Conservation (phyloP, 2,797 vertebrate genomes). For the Parauchenoglanis ngamensis region DNA sequence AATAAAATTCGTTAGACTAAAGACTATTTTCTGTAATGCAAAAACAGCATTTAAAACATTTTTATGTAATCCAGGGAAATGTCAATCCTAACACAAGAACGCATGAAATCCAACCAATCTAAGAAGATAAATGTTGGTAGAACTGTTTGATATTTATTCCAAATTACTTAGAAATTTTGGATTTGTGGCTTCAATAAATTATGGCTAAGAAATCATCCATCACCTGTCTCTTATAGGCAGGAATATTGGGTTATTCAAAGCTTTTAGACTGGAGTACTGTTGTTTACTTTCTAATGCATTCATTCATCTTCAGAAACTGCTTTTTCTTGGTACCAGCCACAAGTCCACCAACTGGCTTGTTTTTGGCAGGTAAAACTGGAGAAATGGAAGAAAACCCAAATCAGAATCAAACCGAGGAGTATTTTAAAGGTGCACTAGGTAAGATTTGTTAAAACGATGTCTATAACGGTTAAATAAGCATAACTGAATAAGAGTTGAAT, state of each 20-base stretch:
- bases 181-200: background rate
- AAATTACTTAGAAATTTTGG: background rate
- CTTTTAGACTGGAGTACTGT: background rate
- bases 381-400: background rate
- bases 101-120: background rate
- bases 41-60: background rate
- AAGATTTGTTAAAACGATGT: background rate
- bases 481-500: background rate
- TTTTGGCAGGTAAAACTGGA: background rate
- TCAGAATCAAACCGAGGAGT: background rate
- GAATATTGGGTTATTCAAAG: background rate
- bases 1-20: background rate
- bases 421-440: background rate
- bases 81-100: background rate
- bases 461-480: background rate
- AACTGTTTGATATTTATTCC: background rate
- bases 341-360: background rate
- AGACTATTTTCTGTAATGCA: background rate
- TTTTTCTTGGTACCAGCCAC: background rate
- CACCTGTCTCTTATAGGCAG: background rate
- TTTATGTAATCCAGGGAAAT: background rate
- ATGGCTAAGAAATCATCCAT: background rate
- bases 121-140: background rate
- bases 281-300: background rate
- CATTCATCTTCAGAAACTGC: background rate